These are phyloP conservation scores for Chrysolophus pictus DNA, from an alignment of 2,797 vertebrate species.

Conservation along the genomic window DNA sequence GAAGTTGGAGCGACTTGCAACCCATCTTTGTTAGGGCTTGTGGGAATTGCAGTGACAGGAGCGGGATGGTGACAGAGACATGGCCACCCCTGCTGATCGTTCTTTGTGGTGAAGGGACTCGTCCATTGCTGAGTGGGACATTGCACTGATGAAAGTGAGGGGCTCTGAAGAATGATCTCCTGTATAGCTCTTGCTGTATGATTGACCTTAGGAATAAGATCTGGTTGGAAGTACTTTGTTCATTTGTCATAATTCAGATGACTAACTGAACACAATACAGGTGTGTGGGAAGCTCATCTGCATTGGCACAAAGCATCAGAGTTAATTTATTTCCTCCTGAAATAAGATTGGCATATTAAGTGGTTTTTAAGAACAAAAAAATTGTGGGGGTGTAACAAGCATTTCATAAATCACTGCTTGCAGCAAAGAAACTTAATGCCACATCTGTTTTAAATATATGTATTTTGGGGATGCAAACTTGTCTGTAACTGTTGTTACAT, in stretches of 20 bases:
- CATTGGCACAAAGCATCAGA: constrained; percentile 66
- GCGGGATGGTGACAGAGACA: accelerated
- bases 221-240: constrained; percentile 15
- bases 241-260: constrained; percentile 12
- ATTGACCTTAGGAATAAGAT: neutral
- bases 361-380: constrained; percentile 64
- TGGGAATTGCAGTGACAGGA: accelerated
- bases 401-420: constrained; percentile 51
- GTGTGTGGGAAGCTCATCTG: constrained; percentile 74
- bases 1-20: neutral
- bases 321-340: constrained; percentile 70
- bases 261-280: constrained; percentile 44
- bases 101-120: neutral
- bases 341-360: constrained; percentile 65
- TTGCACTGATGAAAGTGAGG: neutral
- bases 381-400: constrained; percentile 57
- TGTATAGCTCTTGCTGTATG: neutral
- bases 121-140: neutral
- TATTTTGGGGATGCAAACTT: constrained; percentile 38
- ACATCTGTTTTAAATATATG: neutral
- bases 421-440: constrained; percentile 1
- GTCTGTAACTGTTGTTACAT: neutral
- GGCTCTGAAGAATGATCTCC: neutral
- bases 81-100: accelerated
- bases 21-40: neutral